Evolutionary conservation across 2,797 vertebrate species (phyloP).

Genomic region (Nasua narica): DNA sequence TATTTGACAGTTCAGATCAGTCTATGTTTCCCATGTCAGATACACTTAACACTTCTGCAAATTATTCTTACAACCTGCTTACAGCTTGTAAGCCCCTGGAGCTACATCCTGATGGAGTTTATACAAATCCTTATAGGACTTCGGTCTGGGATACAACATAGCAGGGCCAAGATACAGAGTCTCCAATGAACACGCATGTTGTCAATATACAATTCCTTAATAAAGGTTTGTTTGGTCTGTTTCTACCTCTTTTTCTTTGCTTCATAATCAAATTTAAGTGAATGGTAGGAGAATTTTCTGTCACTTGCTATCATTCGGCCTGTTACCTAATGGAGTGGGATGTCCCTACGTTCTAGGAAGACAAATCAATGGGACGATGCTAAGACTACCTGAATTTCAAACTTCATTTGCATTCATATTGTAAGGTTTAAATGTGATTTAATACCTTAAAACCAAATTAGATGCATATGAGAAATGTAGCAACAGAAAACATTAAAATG

Average conservation of each 20-base stretch:
- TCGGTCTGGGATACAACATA: background rate
- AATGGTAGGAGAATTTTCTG: background rate
- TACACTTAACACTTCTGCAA: background rate
- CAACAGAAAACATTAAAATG: conserved; percentile 46
- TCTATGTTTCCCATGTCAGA: background rate
- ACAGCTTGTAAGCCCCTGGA: background rate
- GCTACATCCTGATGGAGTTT: background rate
- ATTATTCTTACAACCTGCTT: background rate
- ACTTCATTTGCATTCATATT: background rate
- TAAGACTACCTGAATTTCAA: conserved; percentile 12
- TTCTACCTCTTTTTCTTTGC: background rate
- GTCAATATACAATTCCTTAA: background rate
- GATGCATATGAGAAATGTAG: background rate
- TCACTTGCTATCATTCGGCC: background rate
- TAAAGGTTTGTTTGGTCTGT: background rate
- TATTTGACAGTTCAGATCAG: background rate
- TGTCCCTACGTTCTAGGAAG: background rate
- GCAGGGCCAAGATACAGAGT: background rate
- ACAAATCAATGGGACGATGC: background rate
- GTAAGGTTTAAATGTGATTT: background rate
- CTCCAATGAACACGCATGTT: background rate
- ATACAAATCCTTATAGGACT: background rate
- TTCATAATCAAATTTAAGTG: conserved; percentile 10
- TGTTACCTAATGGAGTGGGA: background rate
- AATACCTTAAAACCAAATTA: conserved; percentile 48